Base-by-base conservation (phyloP, 2,888 invertebrate genomes). In the Eilema griseolum region DNA sequence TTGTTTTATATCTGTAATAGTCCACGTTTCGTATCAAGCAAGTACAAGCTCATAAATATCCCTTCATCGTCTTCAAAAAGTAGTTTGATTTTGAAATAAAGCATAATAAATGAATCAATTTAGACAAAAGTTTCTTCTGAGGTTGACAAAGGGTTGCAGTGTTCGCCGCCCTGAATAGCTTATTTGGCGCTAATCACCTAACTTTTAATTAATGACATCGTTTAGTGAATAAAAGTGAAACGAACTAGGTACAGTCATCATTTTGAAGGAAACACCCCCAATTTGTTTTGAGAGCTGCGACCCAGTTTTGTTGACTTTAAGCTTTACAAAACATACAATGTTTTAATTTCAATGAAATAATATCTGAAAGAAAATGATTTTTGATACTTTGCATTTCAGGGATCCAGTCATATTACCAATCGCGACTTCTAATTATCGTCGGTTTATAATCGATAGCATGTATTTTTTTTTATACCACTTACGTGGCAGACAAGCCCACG, bases 131-230 rank as follows among this genome's bases (percentile, higher is more conserved):
- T 86, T 88, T 78, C 72, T 81, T 76, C 76, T 75, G 80, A 78
- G 83, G 82, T 86, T 87, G 85, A 91, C 88, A 89, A 91, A 89
- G 87, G 88, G 85, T 81, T 81, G 76, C 68, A 72, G 74, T 83
- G 84, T 80, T 85, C 81, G 79, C 78, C 79, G 82, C 80, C 80
- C 81, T 83, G 85, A 88, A 88, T 88, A 86, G 88, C 86, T 89
- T 82, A 86, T 89, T 90, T 85, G 80, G 82, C 86, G 88, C 86
- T 92, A 92, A 93, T 93, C 89, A 86, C 87, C 86, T 77, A 92
- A 93, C 88, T 92, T 93, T 90, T 88, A 90, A 92, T 91, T 89
- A 91, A 93, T 90, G 87, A 84, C 84, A 81, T 85, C 86, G 87
- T 84, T 90, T 88, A 84, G 80, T 83, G 82, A 83, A 86, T 89